phyloP scores from a whole-genome alignment of 2,113 vertebrate genomes.

The Nothobranchius furzeri region DNA sequence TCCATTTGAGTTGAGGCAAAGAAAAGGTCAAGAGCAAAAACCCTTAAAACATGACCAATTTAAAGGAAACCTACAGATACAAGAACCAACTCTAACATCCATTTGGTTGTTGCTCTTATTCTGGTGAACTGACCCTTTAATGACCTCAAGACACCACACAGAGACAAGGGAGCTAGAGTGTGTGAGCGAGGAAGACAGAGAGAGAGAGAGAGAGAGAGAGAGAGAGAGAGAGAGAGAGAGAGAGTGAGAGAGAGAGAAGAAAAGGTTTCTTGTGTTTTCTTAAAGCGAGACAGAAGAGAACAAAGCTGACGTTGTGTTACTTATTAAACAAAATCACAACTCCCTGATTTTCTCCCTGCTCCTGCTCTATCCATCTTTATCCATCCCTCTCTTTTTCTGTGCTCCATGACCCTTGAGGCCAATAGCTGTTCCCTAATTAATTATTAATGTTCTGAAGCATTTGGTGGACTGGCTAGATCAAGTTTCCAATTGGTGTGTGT shows the following conservation, averaged over 20 bases:
- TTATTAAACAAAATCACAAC: constrained; percentile 76
- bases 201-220: neutral
- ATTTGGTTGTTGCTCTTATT: constrained; percentile 4
- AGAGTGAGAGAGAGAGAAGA: neutral
- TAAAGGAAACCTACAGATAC: neutral
- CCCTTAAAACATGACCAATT: neutral
- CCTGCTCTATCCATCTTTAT: constrained; percentile 42
- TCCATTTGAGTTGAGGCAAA: neutral
- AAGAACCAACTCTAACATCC: neutral
- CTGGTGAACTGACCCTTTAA: constrained; percentile 1
- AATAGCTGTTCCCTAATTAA: constrained; percentile 88
- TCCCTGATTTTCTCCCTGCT: constrained; percentile 42
- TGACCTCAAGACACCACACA: constrained; percentile 12
- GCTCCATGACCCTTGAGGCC: constrained; percentile 81
- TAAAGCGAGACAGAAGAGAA: constrained; percentile 55
- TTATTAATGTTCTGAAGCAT: constrained; percentile 89
- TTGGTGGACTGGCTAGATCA: constrained; percentile 78
- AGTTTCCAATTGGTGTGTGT: constrained; percentile 67
- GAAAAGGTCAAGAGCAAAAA: neutral
- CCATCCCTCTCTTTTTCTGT: constrained; percentile 56
- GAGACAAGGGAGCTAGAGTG: constrained; percentile 3
- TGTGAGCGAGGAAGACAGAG: neutral
- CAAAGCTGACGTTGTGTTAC: constrained; percentile 69
- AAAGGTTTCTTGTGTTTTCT: constrained; percentile 30
- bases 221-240: neutral